Conservation (phyloP, 2,113 vertebrate species). For the Salminus brasiliensis region DNA sequence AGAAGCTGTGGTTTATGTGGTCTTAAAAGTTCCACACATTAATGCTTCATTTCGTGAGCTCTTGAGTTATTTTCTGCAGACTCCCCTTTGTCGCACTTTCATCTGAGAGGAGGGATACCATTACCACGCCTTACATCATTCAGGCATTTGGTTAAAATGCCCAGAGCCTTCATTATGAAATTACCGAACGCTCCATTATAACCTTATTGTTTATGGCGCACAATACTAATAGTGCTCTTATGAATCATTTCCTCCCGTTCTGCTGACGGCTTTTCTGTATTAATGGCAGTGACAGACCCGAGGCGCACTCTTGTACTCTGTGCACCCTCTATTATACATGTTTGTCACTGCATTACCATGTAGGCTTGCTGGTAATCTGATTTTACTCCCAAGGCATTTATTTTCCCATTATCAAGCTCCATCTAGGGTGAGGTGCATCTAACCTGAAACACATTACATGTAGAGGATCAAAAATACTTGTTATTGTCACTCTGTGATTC, state of each 20-base stretch:
- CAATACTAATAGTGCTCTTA: constrained; percentile 39
- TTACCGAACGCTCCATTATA: constrained; percentile 38
- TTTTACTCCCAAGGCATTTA: constrained; percentile 41
- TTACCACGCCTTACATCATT: constrained; percentile 34
- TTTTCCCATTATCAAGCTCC: constrained; percentile 18
- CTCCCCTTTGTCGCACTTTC: constrained; percentile 21
- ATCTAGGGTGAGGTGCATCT: constrained; percentile 22
- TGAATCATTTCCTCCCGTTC: constrained; percentile 31
- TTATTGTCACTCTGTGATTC: constrained; percentile 45
- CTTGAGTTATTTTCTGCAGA: not conserved
- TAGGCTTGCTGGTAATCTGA: constrained; percentile 25
- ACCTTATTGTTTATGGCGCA: constrained; percentile 33
- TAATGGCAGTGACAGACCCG: constrained; percentile 21
- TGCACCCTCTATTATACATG: constrained; percentile 24
- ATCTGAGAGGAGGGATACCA: not conserved
- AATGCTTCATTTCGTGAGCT: not conserved
- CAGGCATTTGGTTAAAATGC: constrained; percentile 28
- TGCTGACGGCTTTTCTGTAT: constrained; percentile 11
- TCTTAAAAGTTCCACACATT: not conserved
- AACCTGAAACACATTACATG: constrained; percentile 9
- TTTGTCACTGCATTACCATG: constrained; percentile 24
- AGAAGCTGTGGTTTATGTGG: not conserved
- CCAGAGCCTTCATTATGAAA: constrained; percentile 41
- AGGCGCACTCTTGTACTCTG: not conserved
- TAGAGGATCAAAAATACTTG: constrained; percentile 9